Percentiles rank a stretch among this genome's conserved stretches.
phyloP scores from a whole-genome alignment of 2,113 vertebrate genomes.

The Burhinus bistriatus region DNA sequence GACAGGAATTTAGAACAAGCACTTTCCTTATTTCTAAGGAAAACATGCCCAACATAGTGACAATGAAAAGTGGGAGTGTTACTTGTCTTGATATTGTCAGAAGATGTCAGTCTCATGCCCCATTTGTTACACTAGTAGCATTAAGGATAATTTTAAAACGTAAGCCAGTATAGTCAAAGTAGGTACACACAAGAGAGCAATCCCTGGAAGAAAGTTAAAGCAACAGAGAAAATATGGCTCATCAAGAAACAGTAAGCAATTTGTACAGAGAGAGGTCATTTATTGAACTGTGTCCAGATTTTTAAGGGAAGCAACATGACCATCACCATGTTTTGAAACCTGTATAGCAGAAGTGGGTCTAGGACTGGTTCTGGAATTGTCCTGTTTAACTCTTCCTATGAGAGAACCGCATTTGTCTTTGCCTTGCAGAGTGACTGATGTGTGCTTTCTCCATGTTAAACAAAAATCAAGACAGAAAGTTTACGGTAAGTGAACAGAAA shows the following conservation, averaged over 20 bases:
- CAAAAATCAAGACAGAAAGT: not conserved
- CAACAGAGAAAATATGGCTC: not conserved
- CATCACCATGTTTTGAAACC: not conserved
- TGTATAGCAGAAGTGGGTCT: not conserved
- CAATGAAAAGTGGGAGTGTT: not conserved
- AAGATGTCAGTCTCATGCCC: not conserved
- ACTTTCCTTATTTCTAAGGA: not conserved
- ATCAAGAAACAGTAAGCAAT: not conserved
- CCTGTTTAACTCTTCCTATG: not conserved
- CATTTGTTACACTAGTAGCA: not conserved
- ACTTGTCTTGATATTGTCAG: not conserved
- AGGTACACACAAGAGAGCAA: not conserved
- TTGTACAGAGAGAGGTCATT: not conserved
- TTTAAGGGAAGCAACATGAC: not conserved
- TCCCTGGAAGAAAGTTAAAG: not conserved
- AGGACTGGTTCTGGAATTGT: not conserved
- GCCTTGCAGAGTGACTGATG: not conserved
- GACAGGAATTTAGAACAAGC: not conserved
- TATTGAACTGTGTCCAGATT: not conserved
- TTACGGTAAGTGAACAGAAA: not conserved
- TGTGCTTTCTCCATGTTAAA: not conserved
- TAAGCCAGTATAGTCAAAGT: not conserved
- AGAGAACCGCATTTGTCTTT: not conserved
- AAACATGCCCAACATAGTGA: not conserved
- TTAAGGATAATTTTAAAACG: not conserved